These are phyloP conservation scores for Drosophila anomalata DNA, from an alignment of 2,888 invertebrate species.

Conservation along the genomic window DNA sequence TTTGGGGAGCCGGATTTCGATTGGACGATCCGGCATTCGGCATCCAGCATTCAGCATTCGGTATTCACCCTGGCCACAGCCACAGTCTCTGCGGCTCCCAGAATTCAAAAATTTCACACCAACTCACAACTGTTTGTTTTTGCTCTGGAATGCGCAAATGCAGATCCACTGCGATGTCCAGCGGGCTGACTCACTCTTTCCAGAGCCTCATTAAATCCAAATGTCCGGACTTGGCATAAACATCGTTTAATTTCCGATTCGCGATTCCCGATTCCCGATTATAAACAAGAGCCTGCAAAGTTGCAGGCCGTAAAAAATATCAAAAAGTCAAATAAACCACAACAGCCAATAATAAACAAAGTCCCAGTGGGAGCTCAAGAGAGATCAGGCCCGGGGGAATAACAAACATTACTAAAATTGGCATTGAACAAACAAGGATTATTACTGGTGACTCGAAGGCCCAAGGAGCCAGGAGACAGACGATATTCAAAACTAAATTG, in stretches of 20 bases:
- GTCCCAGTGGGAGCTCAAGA: conserved; percentile 25
- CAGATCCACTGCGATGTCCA: conserved; percentile 28
- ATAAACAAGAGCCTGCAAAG: conserved; percentile 57
- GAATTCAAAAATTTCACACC: conserved; percentile 39
- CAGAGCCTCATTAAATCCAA: conserved; percentile 16
- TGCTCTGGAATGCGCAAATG: conserved; percentile 16
- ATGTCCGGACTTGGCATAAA: conserved; percentile 31
- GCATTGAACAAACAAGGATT: conserved; percentile 56
- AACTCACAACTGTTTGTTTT: conserved; percentile 26
- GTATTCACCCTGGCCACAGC: conserved; percentile 15
- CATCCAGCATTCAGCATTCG: neutral
- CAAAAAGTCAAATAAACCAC: conserved; percentile 59
- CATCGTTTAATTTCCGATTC: conserved; percentile 35
- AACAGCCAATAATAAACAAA: conserved; percentile 51
- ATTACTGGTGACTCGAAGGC: conserved; percentile 30
- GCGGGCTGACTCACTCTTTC: conserved; percentile 7
- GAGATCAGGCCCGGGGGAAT: conserved; percentile 1
- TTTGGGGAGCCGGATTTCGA: conserved; percentile 10
- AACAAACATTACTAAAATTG: conserved; percentile 50
- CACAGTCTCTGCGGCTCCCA: conserved; percentile 5
- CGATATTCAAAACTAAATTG: conserved; percentile 57
- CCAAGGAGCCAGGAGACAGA: conserved; percentile 26
- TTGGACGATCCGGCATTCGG: neutral
- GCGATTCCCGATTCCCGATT: conserved; percentile 25
- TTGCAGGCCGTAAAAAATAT: conserved; percentile 39